Evolutionary conservation across 2,888 invertebrate species (phyloP), one percentile per base, ranked within the genome.

Genomic region (Rotaria magnacalcarata): DNA sequence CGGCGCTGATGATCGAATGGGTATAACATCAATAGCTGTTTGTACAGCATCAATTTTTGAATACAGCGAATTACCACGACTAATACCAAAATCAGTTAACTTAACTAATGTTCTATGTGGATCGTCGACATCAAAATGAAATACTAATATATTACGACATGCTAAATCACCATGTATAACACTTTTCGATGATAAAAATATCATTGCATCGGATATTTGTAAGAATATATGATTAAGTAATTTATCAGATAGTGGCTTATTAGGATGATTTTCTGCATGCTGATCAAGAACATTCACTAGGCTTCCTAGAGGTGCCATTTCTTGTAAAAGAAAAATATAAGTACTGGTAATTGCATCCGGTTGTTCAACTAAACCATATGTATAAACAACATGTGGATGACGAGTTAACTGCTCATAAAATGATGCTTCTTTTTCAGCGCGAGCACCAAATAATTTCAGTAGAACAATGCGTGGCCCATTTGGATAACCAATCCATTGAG

Each of bases 21-120:
- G 67, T 16, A 67, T 19, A 4, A 6, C 16, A 67, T 67, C 34
- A 34, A 67, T 34, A 27, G 7, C 34, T 34, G 67, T 67, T 16
- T 2, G 7, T 34, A 67, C 34, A 34, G 34, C 34, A 67, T 67
- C 34, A 5, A 34, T 67, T 34, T 27, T 27, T 34, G 67, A 27
- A 67, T 67, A 67, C 0, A 67, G 11, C 2, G 14, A 7, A 67
- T 5, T 67, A 34, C 34, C 34, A 67, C 67, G 67, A 34, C 67
- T 67, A 67, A 67, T 67, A 34, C 67, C 67, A 67, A 67, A 67
- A 67, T 67, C 67, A 34, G 67, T 67, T 67, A 67, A 34, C 34
- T 67, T 67, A 14, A 67, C 67, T 19, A 34, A 34, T 27, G 27
- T 16, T 19, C 24, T 67, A 2, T 67, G 11, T 16, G 67, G 67